A percentile compares a stretch with the other conserved stretches of the same genome.
phyloP scores from a whole-genome alignment of 2,888 invertebrate species.

The Chaetoderma sp. region DNA sequence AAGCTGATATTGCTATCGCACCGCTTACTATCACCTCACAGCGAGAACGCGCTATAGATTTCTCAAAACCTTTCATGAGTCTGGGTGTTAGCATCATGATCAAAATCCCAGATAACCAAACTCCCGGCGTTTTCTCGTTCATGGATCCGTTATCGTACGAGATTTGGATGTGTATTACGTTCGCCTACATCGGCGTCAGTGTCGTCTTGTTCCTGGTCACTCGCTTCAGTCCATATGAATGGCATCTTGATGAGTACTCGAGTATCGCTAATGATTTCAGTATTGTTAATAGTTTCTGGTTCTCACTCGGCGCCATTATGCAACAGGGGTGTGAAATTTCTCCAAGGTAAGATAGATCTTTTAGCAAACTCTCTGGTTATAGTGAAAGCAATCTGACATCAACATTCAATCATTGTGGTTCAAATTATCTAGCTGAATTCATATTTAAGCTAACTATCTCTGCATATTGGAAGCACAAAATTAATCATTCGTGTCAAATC shows the following conservation, averaged over 20 bases:
- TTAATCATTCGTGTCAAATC: too few relatives aligned
- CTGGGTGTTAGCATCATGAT: slow-evolving; percentile 96
- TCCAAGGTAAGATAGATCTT: slow-evolving; percentile 79
- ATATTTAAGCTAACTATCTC: too few relatives aligned
- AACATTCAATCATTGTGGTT: too few relatives aligned
- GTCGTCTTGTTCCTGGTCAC: slow-evolving; percentile 98
- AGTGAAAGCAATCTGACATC: too few relatives aligned
- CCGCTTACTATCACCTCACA: slow-evolving; percentile 94
- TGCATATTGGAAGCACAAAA: too few relatives aligned
- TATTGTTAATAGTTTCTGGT: slow-evolving; percentile 97
- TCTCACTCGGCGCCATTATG: slow-evolving; percentile 97
- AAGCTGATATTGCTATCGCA: slow-evolving; percentile 95
- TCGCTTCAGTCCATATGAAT: slow-evolving; percentile 96
- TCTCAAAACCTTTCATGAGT: slow-evolving; percentile 97
- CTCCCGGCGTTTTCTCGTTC: slow-evolving; percentile 96
- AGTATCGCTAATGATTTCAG: slow-evolving; percentile 77
- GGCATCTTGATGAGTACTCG: slow-evolving; percentile 74
- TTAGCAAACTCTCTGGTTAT: too few relatives aligned
- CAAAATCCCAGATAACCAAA: slow-evolving; percentile 89
- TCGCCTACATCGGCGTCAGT: slow-evolving; percentile 96
- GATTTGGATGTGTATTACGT: slow-evolving; percentile 92
- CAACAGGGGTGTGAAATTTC: slow-evolving; percentile 98
- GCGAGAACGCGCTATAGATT: slow-evolving; percentile 93
- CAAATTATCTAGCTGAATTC: too few relatives aligned
- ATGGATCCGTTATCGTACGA: slow-evolving; percentile 94